phyloP scores from a whole-genome alignment of 2,888 invertebrate species.

The Torymus tubicola region DNA sequence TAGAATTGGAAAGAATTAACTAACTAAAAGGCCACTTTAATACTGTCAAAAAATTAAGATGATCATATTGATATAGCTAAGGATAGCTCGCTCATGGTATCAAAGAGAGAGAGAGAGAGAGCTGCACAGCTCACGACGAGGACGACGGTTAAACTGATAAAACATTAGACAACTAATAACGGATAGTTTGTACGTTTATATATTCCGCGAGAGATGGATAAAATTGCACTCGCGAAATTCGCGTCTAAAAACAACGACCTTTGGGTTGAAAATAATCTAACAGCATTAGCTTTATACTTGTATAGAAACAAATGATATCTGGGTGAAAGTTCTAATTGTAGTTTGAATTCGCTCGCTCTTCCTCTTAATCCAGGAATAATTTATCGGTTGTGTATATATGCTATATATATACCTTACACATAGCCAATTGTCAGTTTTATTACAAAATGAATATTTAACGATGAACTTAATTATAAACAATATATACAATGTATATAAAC shows the following conservation, averaged over 20 bases:
- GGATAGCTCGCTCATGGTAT: neutral
- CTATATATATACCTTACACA: too few relatives aligned
- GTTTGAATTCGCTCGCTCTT: too few relatives aligned
- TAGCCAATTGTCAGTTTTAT: too few relatives aligned
- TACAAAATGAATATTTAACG: too few relatives aligned
- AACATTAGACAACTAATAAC: slow-evolving; percentile 38
- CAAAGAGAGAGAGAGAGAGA: too few relatives aligned
- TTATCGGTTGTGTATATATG: too few relatives aligned
- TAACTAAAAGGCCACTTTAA: neutral
- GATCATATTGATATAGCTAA: neutral
- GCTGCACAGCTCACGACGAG: too few relatives aligned
- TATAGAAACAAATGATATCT: neutral
- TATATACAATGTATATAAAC: too few relatives aligned
- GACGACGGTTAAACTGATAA: neutral
- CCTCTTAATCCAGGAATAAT: too few relatives aligned
- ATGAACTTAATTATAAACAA: too few relatives aligned
- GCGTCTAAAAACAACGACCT: slow-evolving; percentile 9
- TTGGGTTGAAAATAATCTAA: neutral
- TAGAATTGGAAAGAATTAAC: too few relatives aligned
- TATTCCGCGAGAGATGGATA: slow-evolving; percentile 9
- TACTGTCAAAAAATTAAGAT: slow-evolving; percentile 13
- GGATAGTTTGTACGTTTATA: slow-evolving; percentile 2
- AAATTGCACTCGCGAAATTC: slow-evolving; percentile 15
- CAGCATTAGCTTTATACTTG: neutral
- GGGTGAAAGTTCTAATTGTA: neutral